Base-by-base conservation (phyloP, 1,140 invertebrate genomes). In the Trichonephila clavipes region DNA sequence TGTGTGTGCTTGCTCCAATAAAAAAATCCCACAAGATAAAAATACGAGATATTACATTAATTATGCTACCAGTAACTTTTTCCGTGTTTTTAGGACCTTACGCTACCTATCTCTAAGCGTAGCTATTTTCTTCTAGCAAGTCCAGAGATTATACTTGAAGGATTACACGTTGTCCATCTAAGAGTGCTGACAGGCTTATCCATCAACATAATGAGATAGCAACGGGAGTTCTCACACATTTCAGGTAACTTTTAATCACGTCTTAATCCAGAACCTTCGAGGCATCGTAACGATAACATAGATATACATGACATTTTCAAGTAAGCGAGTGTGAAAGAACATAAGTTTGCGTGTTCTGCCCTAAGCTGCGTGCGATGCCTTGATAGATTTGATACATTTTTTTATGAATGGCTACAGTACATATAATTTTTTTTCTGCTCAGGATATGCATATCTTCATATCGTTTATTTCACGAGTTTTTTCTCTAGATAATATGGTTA, bases 191-290 rank as follows among this genome's bases (percentile, higher is more conserved):
- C 81, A 92, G 51, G 16, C 62, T 66, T 62, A 92, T 92, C 77
- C 90, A 66, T 86, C 62, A 86, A 21, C 28, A 85, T 92, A 92
- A 92, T 92, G 44, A 92, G 90, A 86, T 66, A 92, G 61, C 90
- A 34, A 92, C 82, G 40, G 59, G 90, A 66, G 66, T 18, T 51
- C 21, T 59, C 44, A 72, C 66, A 72, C 28, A 2, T 62, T 58
- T 24, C 81, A 62, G 58, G 64, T 61, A 69, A 69, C 34, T 69
- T 92, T 86, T 66, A 86, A 92, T 85, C 61, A 58, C 58, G 61
- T 24, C 82, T 64, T 85, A 92, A 92, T 85, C 90, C 61, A 24
- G 59, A 19, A 64, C 72, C 18, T 34, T 64, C 89, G 14, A 92
- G 89, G 34, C 19, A 72, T 8, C n/a, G 24, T n/a, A 28, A 51